These are phyloP conservation scores for Dolichopus griseipennis DNA, from an alignment of 2,888 invertebrate genomes.

Conservation along the genomic window DNA sequence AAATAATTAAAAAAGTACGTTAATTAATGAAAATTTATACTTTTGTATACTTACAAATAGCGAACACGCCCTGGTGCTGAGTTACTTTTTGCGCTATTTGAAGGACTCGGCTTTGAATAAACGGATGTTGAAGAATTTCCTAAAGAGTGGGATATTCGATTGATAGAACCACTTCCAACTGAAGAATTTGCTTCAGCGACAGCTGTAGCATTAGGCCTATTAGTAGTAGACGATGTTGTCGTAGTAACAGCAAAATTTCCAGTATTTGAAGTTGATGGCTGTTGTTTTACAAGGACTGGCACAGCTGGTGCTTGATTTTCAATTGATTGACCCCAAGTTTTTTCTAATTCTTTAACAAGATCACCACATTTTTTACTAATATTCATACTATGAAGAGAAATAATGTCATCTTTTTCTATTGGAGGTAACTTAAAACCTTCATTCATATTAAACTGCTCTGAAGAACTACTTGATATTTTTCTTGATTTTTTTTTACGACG, in stretches of 20 bases:
- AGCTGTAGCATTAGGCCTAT: conserved; percentile 33
- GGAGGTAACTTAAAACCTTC: conserved; percentile 35
- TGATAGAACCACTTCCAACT: conserved; percentile 29
- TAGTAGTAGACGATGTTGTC: conserved; percentile 31
- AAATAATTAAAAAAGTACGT: background rate
- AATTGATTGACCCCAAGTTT: conserved; percentile 45
- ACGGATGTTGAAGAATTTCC: conserved; percentile 43
- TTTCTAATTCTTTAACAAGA: conserved; percentile 60
- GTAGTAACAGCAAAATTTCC: conserved; percentile 25
- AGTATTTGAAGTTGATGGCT: background rate
- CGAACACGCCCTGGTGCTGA: conserved; percentile 43
- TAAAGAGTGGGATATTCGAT: conserved; percentile 40
- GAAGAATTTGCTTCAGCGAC: conserved; percentile 23
- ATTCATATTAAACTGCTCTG: conserved; percentile 40
- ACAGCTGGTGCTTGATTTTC: background rate
- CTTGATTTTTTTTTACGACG: conserved; percentile 60
- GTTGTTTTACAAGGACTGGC: background rate
- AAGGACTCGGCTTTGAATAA: conserved; percentile 42
- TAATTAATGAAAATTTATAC: background rate
- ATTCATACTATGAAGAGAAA: conserved; percentile 34
- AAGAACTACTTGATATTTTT: conserved; percentile 39
- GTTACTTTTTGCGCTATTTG: conserved; percentile 44
- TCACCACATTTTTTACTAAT: conserved; percentile 34
- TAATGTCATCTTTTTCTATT: conserved; percentile 34
- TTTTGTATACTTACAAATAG: conserved; percentile 26